Conservation (phyloP, 2,888 invertebrate species). For the Bedellia somnulentella region DNA sequence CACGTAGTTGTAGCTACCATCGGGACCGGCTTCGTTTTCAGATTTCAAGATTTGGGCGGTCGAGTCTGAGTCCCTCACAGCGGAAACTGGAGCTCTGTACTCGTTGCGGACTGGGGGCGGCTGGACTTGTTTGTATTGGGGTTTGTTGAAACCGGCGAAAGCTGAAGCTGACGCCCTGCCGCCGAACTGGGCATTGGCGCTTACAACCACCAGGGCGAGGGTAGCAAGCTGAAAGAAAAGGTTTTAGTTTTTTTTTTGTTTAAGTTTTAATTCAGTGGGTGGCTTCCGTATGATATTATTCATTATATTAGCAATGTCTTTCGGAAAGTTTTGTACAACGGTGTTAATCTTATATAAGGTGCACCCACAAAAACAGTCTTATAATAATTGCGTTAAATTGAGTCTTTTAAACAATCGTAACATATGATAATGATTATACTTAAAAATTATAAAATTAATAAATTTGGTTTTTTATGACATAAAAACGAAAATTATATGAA, state of each 20-base stretch:
- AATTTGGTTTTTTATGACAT: too few relatives aligned
- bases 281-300: constrained; percentile 15
- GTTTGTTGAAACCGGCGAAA: constrained; percentile 7
- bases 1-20: constrained; percentile 58
- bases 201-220: constrained; percentile 7
- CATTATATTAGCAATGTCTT: constrained; percentile 16
- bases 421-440: too few relatives aligned
- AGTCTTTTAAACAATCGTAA: too few relatives aligned
- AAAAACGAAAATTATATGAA: too few relatives aligned
- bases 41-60: constrained; percentile 29
- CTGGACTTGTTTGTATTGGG: constrained; percentile 6
- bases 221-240: constrained; percentile 5
- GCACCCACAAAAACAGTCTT: constrained; percentile 12
- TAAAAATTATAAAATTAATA: too few relatives aligned
- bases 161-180: constrained; percentile 8
- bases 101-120: too few relatives aligned
- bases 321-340: constrained; percentile 23
- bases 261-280: constrained; percentile 20
- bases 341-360: constrained; percentile 12
- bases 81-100: too few relatives aligned
- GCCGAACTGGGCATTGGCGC: constrained; percentile 4
- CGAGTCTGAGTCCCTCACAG: constrained; percentile 15
- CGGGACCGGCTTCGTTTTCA: constrained; percentile 45
- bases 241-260: too few relatives aligned
- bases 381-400: constrained; percentile 13